Conservation (phyloP, 2,888 invertebrate genomes). For the Himalopsyche kuldschensis region DNA sequence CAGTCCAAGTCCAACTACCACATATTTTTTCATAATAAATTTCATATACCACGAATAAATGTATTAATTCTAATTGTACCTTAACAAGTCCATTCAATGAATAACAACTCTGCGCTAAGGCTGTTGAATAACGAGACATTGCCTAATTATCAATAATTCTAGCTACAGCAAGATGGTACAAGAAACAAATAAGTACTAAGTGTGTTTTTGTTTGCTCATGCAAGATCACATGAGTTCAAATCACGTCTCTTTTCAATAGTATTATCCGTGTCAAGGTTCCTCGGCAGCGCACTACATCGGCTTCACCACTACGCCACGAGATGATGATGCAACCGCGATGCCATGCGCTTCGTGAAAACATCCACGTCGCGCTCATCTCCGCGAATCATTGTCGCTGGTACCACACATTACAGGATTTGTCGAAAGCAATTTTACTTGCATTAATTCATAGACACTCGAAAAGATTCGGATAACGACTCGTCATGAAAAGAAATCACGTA, state of each 20-base stretch:
- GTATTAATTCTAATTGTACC: background rate
- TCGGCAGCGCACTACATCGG: background rate
- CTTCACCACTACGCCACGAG: background rate
- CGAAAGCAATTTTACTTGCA: too few relatives aligned
- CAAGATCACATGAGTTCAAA: conserved; percentile 20
- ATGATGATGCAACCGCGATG: background rate
- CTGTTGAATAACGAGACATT: background rate
- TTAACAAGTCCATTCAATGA: background rate
- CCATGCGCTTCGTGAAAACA: background rate
- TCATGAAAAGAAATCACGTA: too few relatives aligned
- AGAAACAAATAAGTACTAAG: background rate
- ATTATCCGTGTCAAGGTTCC: conserved; percentile 26
- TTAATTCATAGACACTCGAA: too few relatives aligned
- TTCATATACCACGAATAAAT: too few relatives aligned
- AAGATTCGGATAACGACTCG: too few relatives aligned
- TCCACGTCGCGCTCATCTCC: background rate
- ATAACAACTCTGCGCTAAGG: background rate
- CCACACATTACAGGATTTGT: background rate
- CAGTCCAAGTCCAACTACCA: too few relatives aligned
- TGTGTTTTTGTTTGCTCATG: conserved; percentile 16
- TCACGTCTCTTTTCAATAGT: conserved; percentile 19
- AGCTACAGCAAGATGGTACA: background rate
- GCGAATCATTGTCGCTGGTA: background rate
- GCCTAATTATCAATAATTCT: background rate
- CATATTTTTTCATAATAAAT: too few relatives aligned